These are phyloP conservation scores for Dermochelys coriacea DNA, from an alignment of 2,797 vertebrate species.

Conservation along the genomic window DNA sequence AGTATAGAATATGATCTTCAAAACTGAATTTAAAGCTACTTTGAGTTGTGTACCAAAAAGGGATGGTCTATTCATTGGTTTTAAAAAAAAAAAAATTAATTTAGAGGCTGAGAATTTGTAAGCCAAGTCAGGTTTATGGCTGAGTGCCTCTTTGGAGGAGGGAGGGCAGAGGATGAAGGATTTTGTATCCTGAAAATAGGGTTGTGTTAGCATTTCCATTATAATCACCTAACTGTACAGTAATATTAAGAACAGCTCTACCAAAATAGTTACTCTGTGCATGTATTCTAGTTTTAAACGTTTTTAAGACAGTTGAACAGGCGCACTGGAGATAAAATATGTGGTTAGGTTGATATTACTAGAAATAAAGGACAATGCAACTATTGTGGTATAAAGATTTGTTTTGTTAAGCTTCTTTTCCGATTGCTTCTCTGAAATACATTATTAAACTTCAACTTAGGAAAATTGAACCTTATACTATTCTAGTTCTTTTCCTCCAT, in stretches of 20 bases:
- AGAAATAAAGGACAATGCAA: not conserved
- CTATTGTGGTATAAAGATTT: rapidly evolving
- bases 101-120: not conserved
- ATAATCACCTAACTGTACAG: not conserved
- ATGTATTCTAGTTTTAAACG: not conserved
- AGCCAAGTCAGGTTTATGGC: not conserved
- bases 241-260: not conserved
- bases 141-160: not conserved
- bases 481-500: not conserved
- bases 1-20: not conserved
- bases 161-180: not conserved
- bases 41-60: not conserved
- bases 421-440: not conserved
- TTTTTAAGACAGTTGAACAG: not conserved
- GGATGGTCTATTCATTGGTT: not conserved
- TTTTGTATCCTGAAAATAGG: not conserved
- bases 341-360: not conserved
- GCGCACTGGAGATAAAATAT: not conserved
- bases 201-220: not conserved
- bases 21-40: not conserved
- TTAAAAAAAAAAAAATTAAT: not conserved
- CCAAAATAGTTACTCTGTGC: not conserved
- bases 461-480: not conserved
- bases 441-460: not conserved
- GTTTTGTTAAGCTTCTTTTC: not conserved